Conservation (phyloP, 2,113 vertebrate species). For the cat (Felis catus) region DNA sequence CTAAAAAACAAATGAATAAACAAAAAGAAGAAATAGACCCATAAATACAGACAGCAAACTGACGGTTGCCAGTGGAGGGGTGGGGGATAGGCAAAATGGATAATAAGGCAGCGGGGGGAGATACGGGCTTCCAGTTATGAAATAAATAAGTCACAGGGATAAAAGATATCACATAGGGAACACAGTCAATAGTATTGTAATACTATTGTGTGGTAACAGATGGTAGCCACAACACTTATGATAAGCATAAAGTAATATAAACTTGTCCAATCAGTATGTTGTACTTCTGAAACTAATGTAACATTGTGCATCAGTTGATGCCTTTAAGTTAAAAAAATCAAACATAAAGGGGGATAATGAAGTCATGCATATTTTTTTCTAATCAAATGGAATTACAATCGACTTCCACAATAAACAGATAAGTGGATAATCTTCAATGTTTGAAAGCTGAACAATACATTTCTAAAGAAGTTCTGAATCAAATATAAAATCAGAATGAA, state of each 20-base stretch:
- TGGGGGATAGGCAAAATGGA: not conserved
- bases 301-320: not conserved
- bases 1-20: not conserved
- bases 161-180: not conserved
- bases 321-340: not conserved
- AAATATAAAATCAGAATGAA: not conserved
- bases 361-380: not conserved
- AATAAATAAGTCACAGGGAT: not conserved
- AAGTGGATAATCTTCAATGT: not conserved
- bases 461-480: not conserved
- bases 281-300: not conserved
- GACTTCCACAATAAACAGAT: not conserved
- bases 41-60: not conserved
- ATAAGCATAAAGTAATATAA: not conserved
- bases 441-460: not conserved
- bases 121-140: not conserved
- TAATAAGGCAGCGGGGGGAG: not conserved
- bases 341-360: not conserved
- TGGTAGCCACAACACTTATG: not conserved
- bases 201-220: not conserved
- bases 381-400: not conserved
- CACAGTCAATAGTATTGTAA: not conserved
- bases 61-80: not conserved
- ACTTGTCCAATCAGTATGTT: not conserved
- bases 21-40: not conserved